A percentile compares a stretch with the other conserved stretches of the same genome.
These are phyloP conservation scores for Actinernus sp. DNA, from an alignment of 92 coral and sea anemone species.

Conservation along the genomic window DNA sequence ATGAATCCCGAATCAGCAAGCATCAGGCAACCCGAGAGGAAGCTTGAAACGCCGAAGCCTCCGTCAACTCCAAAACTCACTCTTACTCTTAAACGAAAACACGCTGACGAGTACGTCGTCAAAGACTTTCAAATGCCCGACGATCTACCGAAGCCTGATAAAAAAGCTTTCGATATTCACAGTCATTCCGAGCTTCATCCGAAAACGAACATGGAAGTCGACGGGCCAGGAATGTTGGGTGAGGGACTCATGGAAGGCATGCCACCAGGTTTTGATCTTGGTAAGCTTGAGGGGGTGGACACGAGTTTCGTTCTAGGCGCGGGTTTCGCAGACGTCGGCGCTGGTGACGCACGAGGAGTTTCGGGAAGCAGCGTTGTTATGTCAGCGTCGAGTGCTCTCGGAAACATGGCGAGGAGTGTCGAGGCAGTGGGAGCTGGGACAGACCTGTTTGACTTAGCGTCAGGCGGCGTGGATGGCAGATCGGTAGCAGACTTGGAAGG, in stretches of 20 bases:
- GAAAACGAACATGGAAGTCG: neutral
- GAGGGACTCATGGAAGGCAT: conserved; percentile 3
- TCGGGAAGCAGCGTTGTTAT: conserved; percentile 33
- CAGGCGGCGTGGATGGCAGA: conserved; percentile 58
- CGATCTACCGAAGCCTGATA: conserved; percentile 35
- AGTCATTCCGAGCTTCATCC: neutral
- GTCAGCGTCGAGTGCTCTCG: conserved; percentile 53
- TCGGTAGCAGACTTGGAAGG: conserved; percentile 88
- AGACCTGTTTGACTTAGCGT: conserved; percentile 50
- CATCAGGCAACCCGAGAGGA: conserved; percentile 61
- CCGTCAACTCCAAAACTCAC: conserved; percentile 78
- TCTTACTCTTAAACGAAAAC: conserved; percentile 83
- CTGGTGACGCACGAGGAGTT: neutral
- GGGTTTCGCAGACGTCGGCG: neutral
- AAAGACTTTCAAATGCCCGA: conserved; percentile 81
- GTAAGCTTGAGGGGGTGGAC: too few species aligned
- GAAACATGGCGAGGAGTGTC: conserved; percentile 38
- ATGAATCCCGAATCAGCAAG: conserved; percentile 30
- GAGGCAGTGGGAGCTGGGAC: conserved; percentile 51
- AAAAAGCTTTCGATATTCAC: conserved; percentile 7
- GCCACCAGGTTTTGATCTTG: neutral
- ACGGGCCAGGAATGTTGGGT: conserved; percentile 1
- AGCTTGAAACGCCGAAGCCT: conserved; percentile 81
- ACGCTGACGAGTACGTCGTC: conserved; percentile 93
- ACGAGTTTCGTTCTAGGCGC: neutral